A percentile compares a stretch with the other conserved stretches of the same genome.
Evolutionary conservation across 2,797 vertebrate genomes (phyloP).

Genomic region (Myiothlypis coronata): DNA sequence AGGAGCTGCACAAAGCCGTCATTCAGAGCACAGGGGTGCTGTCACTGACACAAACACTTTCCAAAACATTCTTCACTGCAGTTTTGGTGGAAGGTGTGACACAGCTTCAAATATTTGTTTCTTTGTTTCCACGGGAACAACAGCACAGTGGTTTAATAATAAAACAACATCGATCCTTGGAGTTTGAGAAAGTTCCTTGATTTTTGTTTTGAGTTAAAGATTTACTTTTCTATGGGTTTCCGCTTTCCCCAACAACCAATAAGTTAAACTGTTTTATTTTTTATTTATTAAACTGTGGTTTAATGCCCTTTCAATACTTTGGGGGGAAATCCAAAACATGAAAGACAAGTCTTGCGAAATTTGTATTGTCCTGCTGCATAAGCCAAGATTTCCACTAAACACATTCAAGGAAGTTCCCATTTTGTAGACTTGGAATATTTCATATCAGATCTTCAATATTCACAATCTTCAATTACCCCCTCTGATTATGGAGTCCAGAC

Average conservation of each 20-base stretch:
- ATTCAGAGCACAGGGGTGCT: slow-evolving; percentile 72
- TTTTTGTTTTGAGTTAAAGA: slow-evolving; percentile 22
- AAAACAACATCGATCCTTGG: slow-evolving; percentile 69
- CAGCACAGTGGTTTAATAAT: slow-evolving; percentile 76
- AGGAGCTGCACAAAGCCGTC: slow-evolving; percentile 70
- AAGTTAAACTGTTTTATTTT: background rate
- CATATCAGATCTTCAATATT: background rate
- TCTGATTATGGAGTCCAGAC: background rate
- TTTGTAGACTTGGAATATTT: background rate
- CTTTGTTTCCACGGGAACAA: slow-evolving; percentile 82
- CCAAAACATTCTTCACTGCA: slow-evolving; percentile 86
- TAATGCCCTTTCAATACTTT: background rate
- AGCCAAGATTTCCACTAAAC: background rate
- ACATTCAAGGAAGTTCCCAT: background rate
- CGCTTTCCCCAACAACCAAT: background rate
- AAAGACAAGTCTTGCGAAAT: background rate
- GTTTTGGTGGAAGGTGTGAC: slow-evolving; percentile 89
- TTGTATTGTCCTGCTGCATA: background rate
- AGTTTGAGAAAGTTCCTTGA: slow-evolving; percentile 49
- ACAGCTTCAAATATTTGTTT: slow-evolving; percentile 92
- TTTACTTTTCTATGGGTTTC: slow-evolving; percentile 26
- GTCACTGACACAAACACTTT: slow-evolving; percentile 78
- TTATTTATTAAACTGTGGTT: background rate
- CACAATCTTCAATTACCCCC: background rate
- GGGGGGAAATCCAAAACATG: background rate